Conservation (phyloP, 2,797 vertebrate species). For the Eleutherodactylus coqui region DNA sequence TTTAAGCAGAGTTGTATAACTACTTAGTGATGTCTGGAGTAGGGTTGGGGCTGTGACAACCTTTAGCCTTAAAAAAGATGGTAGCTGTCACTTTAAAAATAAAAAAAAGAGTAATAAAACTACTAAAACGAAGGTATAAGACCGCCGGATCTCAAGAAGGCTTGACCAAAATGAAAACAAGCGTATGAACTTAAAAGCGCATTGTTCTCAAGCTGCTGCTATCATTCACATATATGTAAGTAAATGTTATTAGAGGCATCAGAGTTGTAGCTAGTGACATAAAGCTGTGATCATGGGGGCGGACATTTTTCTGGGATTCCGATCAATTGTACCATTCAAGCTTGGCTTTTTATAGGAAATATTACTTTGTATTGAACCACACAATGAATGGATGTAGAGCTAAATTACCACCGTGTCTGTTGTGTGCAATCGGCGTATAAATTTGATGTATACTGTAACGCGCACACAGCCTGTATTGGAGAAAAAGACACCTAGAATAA, state of each 20-base stretch:
- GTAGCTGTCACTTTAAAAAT: neutral
- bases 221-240: neutral
- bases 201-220: neutral
- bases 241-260: neutral
- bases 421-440: neutral
- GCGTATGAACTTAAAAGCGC: neutral
- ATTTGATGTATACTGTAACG: neutral
- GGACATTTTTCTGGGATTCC: neutral
- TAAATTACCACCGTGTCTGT: neutral
- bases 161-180: neutral
- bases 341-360: neutral
- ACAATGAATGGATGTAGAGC: neutral
- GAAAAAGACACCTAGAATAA: neutral
- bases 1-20: neutral
- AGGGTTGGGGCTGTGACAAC: neutral
- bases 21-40: neutral
- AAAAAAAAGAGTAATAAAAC: neutral
- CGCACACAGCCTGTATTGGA: neutral
- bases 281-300: neutral
- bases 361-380: neutral
- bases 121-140: neutral
- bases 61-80: neutral
- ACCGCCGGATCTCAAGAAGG: neutral
- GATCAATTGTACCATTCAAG: neutral
- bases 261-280: neutral